A percentile compares a stretch with the other conserved stretches of the same genome.
Conservation (phyloP, 1,140 invertebrate species). For the Drosophila hydei region DNA sequence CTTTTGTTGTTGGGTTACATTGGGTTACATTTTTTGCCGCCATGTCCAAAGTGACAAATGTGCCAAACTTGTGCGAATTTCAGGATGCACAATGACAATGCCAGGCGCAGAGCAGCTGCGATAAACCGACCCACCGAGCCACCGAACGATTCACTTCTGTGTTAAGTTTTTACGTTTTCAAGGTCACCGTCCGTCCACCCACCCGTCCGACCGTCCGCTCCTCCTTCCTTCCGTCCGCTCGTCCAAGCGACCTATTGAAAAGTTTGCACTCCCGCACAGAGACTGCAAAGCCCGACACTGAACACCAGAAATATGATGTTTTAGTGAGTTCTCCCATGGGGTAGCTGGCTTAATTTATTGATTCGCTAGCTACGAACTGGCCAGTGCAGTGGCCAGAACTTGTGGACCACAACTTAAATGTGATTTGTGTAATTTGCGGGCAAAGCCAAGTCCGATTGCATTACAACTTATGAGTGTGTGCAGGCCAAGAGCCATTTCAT, state of each 20-base stretch:
- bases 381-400: conserved; percentile 16
- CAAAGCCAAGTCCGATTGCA: conserved; percentile 4
- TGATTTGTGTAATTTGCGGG: conserved; percentile 53
- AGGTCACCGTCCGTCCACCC: conserved; percentile 40
- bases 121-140: no score
- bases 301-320: conserved; percentile 26
- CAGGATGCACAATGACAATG: conserved; percentile 37
- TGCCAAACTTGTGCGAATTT: conserved; percentile 59
- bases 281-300: no score
- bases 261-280: no score
- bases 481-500: background rate
- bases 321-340: conserved; percentile 34
- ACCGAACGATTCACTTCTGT: conserved; percentile 2
- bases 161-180: conserved; percentile 44
- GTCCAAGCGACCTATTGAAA: conserved; percentile 16
- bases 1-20: conserved; percentile 12
- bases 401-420: conserved; percentile 34
- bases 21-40: conserved; percentile 6
- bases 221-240: background rate
- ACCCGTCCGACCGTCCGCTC: background rate
- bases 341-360: conserved; percentile 54
- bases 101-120: conserved; percentile 5
- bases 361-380: conserved; percentile 19
- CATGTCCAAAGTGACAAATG: conserved; percentile 65
- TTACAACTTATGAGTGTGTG: conserved; percentile 22